Evolutionary conservation across 2,113 vertebrate genomes (phyloP).

Genomic region (Agelaius tricolor): DNA sequence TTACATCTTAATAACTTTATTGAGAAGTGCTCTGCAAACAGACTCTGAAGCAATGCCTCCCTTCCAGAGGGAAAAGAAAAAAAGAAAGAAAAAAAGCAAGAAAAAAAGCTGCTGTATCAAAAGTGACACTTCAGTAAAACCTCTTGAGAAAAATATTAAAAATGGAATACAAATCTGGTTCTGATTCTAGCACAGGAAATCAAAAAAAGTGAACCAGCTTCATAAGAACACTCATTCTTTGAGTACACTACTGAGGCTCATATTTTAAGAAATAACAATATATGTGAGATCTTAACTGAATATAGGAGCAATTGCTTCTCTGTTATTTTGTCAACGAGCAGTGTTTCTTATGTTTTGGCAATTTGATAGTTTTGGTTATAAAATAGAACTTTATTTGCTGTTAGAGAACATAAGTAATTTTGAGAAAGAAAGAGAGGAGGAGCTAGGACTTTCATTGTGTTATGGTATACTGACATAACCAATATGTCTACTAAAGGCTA

Average conservation of each 20-base stretch:
- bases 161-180: not conserved
- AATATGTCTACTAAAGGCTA: constrained; percentile 59
- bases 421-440: not conserved
- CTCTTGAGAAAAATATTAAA: not conserved
- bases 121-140: not conserved
- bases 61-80: not conserved
- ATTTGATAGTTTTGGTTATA: not conserved
- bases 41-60: not conserved
- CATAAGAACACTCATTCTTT: not conserved
- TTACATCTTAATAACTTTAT: not conserved
- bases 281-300: not conserved
- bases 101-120: not conserved
- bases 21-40: not conserved
- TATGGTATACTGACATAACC: not conserved
- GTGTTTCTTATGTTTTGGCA: not conserved
- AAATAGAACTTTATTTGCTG: not conserved
- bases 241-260: not conserved
- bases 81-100: not conserved
- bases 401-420: not conserved
- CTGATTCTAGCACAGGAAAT: not conserved
- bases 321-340: not conserved
- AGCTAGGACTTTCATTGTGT: not conserved
- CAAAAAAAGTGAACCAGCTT: not conserved
- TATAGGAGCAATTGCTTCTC: not conserved
- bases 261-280: not conserved